A percentile compares a stretch with the other conserved stretches of the same genome.
These are phyloP conservation scores for Ciconia stormi DNA, from an alignment of 2,113 vertebrate genomes.

Conservation along the genomic window DNA sequence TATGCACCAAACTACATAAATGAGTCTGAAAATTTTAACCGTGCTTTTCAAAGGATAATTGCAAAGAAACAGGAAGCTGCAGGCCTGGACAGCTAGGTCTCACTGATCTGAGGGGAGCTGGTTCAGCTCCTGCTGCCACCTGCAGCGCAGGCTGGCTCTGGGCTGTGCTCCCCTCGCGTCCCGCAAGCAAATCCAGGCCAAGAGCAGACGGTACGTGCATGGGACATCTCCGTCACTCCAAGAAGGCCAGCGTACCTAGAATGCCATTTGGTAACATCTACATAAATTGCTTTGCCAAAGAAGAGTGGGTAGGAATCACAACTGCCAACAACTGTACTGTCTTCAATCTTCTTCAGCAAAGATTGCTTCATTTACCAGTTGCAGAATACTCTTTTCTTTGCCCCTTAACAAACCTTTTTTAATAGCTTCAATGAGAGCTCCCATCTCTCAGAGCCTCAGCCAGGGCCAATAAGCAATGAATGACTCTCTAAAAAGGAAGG, in stretches of 20 bases:
- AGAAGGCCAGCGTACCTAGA: not conserved
- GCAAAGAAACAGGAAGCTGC: not conserved
- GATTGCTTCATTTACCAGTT: not conserved
- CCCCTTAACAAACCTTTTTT: not conserved
- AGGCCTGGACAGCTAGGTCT: not conserved
- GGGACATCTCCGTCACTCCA: not conserved
- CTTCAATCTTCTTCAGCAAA: not conserved
- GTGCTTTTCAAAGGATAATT: not conserved
- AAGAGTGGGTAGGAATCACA: not conserved
- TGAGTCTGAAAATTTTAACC: not conserved
- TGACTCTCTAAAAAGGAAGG: not conserved
- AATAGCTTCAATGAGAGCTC: not conserved
- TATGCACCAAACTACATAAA: not conserved
- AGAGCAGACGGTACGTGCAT: fast-evolving
- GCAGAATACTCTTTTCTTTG: not conserved
- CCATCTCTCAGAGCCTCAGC: not conserved
- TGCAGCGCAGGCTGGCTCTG: not conserved
- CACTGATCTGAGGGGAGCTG: not conserved
- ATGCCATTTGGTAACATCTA: not conserved
- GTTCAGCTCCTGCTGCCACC: not conserved
- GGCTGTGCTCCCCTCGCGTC: not conserved
- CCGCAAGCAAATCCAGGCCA: not conserved
- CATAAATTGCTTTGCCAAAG: not conserved
- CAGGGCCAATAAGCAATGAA: not conserved
- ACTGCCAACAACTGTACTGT: not conserved